Evolutionary conservation across 2,888 invertebrate genomes (phyloP), one percentile per base, ranked within the genome.

Genomic region (Campoletis raptor): DNA sequence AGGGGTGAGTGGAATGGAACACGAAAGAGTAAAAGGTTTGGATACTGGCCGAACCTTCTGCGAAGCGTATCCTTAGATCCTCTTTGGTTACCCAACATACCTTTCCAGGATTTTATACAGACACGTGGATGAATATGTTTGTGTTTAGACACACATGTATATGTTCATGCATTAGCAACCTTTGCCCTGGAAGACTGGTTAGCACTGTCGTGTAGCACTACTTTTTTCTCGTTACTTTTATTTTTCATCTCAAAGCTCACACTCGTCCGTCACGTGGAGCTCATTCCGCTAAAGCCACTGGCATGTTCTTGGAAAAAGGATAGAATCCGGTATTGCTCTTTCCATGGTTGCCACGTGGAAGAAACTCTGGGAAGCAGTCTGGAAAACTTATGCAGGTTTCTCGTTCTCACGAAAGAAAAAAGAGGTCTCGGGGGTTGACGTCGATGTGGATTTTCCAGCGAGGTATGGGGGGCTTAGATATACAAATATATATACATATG

Each of bases 161-260:
- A 61, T 40, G 24, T 48, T 12, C 8, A 15, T 67, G 48, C 45
- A 85, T 70, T 66, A 66, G 70, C 70, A 54, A 84, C 85, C 67
- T 87, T 78, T 81, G 78, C 77, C 89, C 87, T 85, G 83, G 87
- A 90, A 89, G 89, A 88, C 88, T 88, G 90, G 89, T 91, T 90
- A 90, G 88, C 87, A 88, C 85, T 87, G 81, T 88, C 87, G 37
- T 78, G 82, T 83, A 82, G 67, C 84, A 73, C 81, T 70, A 78
- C 66, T 85, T 67, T 69, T 81, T 87, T 88, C 88, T 89, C 88
- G 76, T 86, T 79, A 81, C 69, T 84, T 77, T 64, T 82, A 52
- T 80, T 85, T 70, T 82, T 82, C 72, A 80, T 79, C 70, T 78
- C 40, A 8, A 24, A 81, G 72, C 81, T 64, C 66, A 48, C 81